phyloP scores from a whole-genome alignment of 2,888 invertebrate species.

The Polietes domitor region DNA sequence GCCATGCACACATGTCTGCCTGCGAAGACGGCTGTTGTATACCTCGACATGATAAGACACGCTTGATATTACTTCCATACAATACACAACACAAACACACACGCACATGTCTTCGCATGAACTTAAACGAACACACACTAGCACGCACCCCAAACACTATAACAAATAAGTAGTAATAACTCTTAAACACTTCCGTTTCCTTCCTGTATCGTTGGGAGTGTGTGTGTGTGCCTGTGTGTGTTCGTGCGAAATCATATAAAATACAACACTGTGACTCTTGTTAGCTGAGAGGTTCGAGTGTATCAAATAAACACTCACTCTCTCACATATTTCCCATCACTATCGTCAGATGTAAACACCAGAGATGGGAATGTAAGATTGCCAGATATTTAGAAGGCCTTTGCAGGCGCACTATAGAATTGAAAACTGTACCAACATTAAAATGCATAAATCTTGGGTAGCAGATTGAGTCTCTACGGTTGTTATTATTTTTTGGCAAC shows the following conservation, averaged over 20 bases:
- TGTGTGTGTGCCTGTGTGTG: neutral
- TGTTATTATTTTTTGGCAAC: too few species aligned
- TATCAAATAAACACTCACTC: conserved; percentile 19
- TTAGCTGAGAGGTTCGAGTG: conserved; percentile 8
- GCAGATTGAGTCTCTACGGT: too few species aligned
- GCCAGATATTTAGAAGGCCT: too few species aligned
- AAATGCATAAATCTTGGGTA: too few species aligned
- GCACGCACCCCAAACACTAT: conserved; percentile 33
- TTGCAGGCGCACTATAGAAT: too few species aligned
- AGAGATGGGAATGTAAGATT: conserved; percentile 11
- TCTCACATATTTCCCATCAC: neutral
- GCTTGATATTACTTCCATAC: conserved; percentile 51
- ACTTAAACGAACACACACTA: conserved; percentile 13
- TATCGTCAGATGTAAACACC: neutral
- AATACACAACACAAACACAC: conserved; percentile 21
- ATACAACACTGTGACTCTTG: conserved; percentile 6
- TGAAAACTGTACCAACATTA: too few species aligned
- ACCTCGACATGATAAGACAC: conserved; percentile 65
- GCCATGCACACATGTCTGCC: neutral
- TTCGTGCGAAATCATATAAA: neutral
- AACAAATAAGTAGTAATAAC: conserved; percentile 46
- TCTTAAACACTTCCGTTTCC: conserved; percentile 61
- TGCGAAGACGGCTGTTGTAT: conserved; percentile 54
- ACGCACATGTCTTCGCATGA: neutral
- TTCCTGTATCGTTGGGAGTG: conserved; percentile 2